Conservation (phyloP, 2,888 invertebrate genomes). For the Erynnis tages region DNA sequence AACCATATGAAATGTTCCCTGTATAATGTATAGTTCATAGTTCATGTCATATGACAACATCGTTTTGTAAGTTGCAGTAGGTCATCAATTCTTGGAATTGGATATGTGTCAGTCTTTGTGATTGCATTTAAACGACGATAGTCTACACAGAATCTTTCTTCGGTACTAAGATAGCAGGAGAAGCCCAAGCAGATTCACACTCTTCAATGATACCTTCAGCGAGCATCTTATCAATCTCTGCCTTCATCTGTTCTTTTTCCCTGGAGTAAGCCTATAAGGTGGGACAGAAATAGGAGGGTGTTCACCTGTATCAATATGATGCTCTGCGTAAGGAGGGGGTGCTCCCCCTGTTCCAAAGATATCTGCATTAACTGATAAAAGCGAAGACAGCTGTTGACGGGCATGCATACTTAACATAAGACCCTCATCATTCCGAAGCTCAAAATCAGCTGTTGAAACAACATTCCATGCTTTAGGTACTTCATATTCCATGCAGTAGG, state of each 20-base stretch:
- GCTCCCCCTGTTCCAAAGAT: too few species aligned
- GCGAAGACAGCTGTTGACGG: too few species aligned
- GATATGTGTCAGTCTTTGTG: background rate
- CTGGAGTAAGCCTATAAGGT: constrained; percentile 23
- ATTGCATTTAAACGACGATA: background rate
- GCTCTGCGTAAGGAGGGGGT: constrained; percentile 36
- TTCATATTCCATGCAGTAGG: too few species aligned
- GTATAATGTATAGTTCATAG: too few species aligned
- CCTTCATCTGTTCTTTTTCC: constrained; percentile 17
- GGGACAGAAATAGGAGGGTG: constrained; percentile 14
- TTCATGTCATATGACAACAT: background rate
- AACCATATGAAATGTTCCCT: too few species aligned
- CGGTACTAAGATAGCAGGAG: constrained; percentile 45
- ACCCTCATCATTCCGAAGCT: too few species aligned
- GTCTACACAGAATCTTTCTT: constrained; percentile 36
- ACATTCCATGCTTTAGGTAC: too few species aligned
- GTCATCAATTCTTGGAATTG: background rate
- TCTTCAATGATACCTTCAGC: constrained; percentile 40
- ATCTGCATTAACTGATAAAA: too few species aligned
- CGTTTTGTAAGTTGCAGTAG: background rate
- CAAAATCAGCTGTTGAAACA: too few species aligned
- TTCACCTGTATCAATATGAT: too few species aligned
- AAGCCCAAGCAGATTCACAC: constrained; percentile 48
- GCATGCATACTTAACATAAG: background rate
- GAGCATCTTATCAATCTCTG: constrained; percentile 31